phyloP scores from a whole-genome alignment of 2,113 vertebrate species.

The Nothocercus nigrocapillus region DNA sequence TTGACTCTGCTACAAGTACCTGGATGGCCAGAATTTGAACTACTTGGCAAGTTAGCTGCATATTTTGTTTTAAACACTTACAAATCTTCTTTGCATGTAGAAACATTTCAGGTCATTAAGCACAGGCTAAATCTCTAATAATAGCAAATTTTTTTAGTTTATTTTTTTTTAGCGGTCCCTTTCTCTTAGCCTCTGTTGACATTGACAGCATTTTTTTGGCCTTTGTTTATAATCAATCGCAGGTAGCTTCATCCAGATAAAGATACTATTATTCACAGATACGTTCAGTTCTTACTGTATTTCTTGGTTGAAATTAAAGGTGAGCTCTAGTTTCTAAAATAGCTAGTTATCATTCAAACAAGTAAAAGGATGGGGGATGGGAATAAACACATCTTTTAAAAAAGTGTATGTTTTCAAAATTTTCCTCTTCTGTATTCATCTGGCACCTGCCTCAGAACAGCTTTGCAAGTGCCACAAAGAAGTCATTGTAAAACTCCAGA shows the following conservation, averaged over 20 bases:
- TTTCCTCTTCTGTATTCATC: slow-evolving; percentile 20
- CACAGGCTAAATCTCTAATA: slow-evolving; percentile 48
- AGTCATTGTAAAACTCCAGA: slow-evolving; percentile 78
- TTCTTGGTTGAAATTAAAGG: slow-evolving; percentile 75
- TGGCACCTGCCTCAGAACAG: slow-evolving; percentile 46
- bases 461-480: slow-evolving; percentile 62
- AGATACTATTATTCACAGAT: slow-evolving; percentile 64
- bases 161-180: slow-evolving; percentile 62
- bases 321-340: slow-evolving; percentile 64
- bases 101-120: slow-evolving; percentile 62
- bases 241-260: slow-evolving; percentile 65
- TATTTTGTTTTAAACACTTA: slow-evolving; percentile 22
- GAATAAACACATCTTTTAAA: background rate
- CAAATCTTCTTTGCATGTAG: slow-evolving; percentile 68
- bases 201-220: slow-evolving; percentile 61
- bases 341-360: slow-evolving; percentile 17
- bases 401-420: slow-evolving; percentile 3
- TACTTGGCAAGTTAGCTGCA: slow-evolving; percentile 72
- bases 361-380: slow-evolving; percentile 1
- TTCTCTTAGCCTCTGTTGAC: slow-evolving; percentile 56
- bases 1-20: slow-evolving; percentile 75
- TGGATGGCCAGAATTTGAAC: slow-evolving; percentile 75
- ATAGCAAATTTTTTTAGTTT: slow-evolving; percentile 55
- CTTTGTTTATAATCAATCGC: slow-evolving; percentile 44
- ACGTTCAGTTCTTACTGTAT: slow-evolving; percentile 54